phyloP scores from a whole-genome alignment of 64 coral and sea anemone species.

The Trachythela sp. region DNA sequence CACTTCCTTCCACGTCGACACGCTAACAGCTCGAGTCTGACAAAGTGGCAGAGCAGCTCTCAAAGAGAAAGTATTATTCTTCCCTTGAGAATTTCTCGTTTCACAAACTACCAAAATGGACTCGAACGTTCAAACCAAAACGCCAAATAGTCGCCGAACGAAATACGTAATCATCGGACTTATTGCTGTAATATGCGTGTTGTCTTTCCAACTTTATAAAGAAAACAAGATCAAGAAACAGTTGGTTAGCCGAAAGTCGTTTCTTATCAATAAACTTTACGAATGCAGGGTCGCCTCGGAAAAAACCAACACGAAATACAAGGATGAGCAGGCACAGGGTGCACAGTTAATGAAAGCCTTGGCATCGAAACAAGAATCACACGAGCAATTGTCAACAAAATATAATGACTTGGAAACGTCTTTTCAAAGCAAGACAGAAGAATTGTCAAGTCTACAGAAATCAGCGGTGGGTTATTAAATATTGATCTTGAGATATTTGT shows the following conservation, averaged over 20 bases:
- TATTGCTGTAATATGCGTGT: background rate
- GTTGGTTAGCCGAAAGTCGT: background rate
- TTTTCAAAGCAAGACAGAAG: background rate
- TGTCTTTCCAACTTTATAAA: background rate
- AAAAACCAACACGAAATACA: background rate
- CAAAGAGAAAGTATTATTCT: background rate
- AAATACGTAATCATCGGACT: background rate
- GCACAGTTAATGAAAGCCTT: background rate
- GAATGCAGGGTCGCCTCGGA: background rate
- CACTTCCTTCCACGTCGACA: too few species aligned
- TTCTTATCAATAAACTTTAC: background rate
- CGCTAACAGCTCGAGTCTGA: too few species aligned
- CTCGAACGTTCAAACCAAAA: background rate
- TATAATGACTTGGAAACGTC: background rate
- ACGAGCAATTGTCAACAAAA: background rate
- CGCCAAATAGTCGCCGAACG: background rate
- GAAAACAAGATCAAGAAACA: background rate
- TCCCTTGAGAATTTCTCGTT: background rate
- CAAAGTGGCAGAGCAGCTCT: too few species aligned
- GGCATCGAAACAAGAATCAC: background rate
- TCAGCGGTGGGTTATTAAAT: background rate
- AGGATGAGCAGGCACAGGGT: background rate
- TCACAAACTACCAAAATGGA: background rate
- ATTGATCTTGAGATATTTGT: background rate
- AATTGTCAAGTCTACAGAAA: background rate